A percentile compares a stretch with the other conserved stretches of the same genome.
These are phyloP conservation scores for Vulpes ferrilata DNA, from an alignment of 2,113 vertebrate species.

Conservation along the genomic window DNA sequence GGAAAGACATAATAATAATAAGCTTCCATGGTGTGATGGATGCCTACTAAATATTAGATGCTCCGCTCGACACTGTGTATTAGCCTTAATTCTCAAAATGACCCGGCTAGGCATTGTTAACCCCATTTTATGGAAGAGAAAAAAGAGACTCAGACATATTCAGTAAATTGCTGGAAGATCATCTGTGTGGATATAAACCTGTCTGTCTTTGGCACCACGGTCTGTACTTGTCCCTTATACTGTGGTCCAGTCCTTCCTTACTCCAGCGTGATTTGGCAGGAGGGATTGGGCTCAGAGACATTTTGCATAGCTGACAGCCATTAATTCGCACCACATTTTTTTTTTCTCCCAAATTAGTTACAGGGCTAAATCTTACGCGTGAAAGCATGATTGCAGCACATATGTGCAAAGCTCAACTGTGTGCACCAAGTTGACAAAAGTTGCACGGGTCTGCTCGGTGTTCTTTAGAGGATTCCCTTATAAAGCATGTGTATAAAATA, in stretches of 20 bases:
- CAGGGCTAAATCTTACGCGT: not conserved
- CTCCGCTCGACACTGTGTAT: not conserved
- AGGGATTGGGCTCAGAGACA: not conserved
- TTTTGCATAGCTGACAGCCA: conserved; percentile 8
- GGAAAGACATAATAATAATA: conserved; percentile 12
- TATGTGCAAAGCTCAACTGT: not conserved
- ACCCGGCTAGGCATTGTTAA: not conserved
- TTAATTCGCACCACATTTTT: not conserved
- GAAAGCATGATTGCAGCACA: not conserved
- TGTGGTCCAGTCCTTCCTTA: not conserved
- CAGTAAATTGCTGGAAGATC: not conserved
- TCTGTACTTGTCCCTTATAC: not conserved
- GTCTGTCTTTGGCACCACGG: not conserved
- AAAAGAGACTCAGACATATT: not conserved
- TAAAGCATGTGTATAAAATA: not conserved
- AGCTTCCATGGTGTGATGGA: not conserved
- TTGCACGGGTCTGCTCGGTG: not conserved
- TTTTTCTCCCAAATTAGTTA: not conserved
- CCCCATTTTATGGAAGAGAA: not conserved
- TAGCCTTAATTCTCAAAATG: not conserved
- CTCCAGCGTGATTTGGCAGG: not conserved
- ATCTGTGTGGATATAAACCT: not conserved
- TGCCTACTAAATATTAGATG: not conserved
- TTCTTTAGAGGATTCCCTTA: not conserved
- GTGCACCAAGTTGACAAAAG: not conserved